Evolutionary conservation across 2,113 vertebrate genomes (phyloP).

Genomic region (Phalacrocorax aristotelis): DNA sequence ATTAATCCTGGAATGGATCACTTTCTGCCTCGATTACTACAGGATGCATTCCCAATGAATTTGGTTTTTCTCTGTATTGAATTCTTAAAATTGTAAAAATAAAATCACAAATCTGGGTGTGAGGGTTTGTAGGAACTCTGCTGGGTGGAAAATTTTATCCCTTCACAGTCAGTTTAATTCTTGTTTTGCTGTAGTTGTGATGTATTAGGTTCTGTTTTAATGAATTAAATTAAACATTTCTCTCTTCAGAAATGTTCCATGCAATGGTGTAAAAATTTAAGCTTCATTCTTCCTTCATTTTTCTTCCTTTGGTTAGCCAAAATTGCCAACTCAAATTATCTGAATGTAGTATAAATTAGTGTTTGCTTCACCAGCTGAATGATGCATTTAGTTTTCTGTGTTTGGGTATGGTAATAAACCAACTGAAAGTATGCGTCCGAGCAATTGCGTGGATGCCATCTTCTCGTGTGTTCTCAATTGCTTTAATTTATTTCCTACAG

Average conservation of each 20-base stretch:
- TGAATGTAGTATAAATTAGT: background rate
- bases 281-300: background rate
- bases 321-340: background rate
- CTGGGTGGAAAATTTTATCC: background rate
- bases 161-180: background rate
- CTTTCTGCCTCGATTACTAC: background rate
- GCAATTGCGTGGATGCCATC: background rate
- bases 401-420: background rate
- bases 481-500: background rate
- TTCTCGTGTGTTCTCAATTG: background rate
- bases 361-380: background rate
- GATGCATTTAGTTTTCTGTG: background rate
- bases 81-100: background rate
- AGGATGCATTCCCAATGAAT: background rate
- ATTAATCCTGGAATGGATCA: fast-evolving
- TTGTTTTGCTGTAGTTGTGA: background rate
- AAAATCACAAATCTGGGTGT: background rate
- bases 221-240: background rate
- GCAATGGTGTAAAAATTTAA: background rate
- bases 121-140: background rate
- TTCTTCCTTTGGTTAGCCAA: background rate
- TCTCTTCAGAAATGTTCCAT: background rate
- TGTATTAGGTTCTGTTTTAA: background rate
- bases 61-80: fast-evolving
- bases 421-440: background rate